A percentile compares a stretch with the other conserved stretches of the same genome.
Evolutionary conservation across 2,888 invertebrate species (phyloP).

Genomic region (Meta bourneti): DNA sequence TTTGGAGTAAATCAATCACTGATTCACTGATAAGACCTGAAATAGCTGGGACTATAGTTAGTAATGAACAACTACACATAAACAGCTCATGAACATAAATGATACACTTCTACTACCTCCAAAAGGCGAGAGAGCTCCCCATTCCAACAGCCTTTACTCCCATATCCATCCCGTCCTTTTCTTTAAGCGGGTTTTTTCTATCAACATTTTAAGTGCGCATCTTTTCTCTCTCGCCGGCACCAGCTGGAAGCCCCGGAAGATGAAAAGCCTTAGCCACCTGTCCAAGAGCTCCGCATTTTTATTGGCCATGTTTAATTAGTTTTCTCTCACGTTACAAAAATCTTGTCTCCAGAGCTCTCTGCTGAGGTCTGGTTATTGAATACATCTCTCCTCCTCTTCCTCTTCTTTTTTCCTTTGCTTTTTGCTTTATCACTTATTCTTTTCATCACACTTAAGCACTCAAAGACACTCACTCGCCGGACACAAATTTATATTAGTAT

Average conservation of each 20-base stretch:
- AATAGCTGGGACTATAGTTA: too few species aligned
- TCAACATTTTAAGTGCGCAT: constrained; percentile 30
- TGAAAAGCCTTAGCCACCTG: constrained; percentile 70
- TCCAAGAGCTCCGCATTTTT: constrained; percentile 63
- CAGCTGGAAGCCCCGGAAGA: constrained; percentile 25
- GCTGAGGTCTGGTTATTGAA: constrained; percentile 56
- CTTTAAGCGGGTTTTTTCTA: constrained; percentile 27
- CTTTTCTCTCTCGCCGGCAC: constrained; percentile 21
- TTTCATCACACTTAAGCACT: constrained; percentile 63
- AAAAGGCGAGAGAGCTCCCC: constrained; percentile 1
- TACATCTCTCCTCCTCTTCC: constrained; percentile 21
- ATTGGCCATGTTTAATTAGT: constrained; percentile 76
- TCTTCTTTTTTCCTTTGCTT: neutral
- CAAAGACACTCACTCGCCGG: constrained; percentile 36
- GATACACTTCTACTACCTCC: neutral
- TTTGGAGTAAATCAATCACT: too few species aligned
- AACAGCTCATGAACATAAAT: constrained; percentile 24
- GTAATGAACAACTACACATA: too few species aligned
- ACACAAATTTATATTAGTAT: constrained; percentile 67
- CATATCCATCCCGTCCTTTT: constrained; percentile 33
- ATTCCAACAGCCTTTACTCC: constrained; percentile 36
- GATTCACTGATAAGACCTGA: too few species aligned
- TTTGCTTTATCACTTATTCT: constrained; percentile 47
- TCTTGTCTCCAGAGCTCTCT: constrained; percentile 46
- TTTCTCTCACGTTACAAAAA: constrained; percentile 71